phyloP scores from a whole-genome alignment of 2,888 invertebrate species.

The Cactoblastis cactorum region DNA sequence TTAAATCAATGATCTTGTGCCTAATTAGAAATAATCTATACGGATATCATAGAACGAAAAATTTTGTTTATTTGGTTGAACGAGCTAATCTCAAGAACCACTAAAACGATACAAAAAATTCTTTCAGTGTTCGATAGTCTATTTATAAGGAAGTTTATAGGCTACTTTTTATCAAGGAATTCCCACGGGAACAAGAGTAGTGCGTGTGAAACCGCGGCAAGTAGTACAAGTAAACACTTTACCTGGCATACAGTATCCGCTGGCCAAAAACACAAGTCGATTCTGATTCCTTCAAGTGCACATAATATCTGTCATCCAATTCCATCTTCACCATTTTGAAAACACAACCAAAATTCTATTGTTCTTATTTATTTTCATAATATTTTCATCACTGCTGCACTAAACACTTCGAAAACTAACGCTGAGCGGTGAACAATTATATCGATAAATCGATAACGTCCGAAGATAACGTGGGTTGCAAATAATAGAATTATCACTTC shows the following conservation, averaged over 20 bases:
- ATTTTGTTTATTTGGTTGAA: no score
- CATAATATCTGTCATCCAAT: constrained; percentile 32
- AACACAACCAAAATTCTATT: neutral
- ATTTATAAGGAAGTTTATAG: no score
- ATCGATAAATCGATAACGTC: constrained; percentile 5
- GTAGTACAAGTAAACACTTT: neutral
- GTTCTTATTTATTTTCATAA: neutral
- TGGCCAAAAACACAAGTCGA: no score
- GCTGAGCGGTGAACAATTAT: neutral
- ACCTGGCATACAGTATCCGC: constrained; percentile 1
- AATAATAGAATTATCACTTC: neutral
- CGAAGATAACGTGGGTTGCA: neutral
- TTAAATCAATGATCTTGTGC: no score
- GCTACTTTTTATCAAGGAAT: no score
- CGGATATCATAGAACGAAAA: no score
- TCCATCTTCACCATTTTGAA: constrained; percentile 19
- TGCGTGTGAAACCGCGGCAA: no score
- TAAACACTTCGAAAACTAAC: neutral
- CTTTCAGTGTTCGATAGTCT: no score
- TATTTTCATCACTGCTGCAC: neutral
- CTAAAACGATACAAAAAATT: no score
- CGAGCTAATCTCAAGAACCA: no score
- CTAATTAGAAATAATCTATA: no score
- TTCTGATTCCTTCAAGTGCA: constrained; percentile 41
- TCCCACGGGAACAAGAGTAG: no score